Evolutionary conservation across 1,140 invertebrate species (phyloP).

Genomic region (Eupristina koningsbergeri): DNA sequence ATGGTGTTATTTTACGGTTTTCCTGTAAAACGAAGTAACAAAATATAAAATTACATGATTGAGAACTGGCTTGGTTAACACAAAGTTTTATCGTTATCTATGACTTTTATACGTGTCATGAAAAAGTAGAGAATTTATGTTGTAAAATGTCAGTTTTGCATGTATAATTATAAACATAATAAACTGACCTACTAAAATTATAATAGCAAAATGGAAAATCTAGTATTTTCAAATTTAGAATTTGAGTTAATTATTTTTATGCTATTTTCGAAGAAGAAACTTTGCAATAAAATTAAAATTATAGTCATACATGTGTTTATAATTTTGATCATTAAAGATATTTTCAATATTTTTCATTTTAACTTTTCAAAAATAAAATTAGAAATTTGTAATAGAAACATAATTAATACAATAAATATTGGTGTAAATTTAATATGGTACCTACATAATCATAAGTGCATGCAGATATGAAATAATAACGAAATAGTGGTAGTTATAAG

Average conservation of each 20-base stretch:
- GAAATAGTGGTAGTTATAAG: no score
- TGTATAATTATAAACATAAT: constrained; percentile 1
- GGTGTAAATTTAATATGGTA: no score
- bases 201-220: not conserved
- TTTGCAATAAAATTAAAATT: not conserved
- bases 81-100: not conserved
- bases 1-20: not conserved
- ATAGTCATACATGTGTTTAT: not conserved
- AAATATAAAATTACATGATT: not conserved
- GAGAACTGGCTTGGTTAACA: not conserved
- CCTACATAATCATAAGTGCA: no score
- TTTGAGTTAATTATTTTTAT: not conserved
- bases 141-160: not conserved
- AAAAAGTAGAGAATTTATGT: constrained; percentile 3
- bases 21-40: not conserved
- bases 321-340: not conserved
- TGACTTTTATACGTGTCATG: not conserved
- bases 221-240: not conserved
- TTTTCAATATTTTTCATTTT: not conserved
- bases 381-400: no score
- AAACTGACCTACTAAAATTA: not conserved
- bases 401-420: no score
- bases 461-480: no score
- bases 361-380: no score
- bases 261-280: not conserved